Percentiles rank a stretch among this genome's conserved stretches.
These are phyloP conservation scores for Platynereis dumerilii DNA, from an alignment of 2,888 invertebrate genomes.

Conservation along the genomic window DNA sequence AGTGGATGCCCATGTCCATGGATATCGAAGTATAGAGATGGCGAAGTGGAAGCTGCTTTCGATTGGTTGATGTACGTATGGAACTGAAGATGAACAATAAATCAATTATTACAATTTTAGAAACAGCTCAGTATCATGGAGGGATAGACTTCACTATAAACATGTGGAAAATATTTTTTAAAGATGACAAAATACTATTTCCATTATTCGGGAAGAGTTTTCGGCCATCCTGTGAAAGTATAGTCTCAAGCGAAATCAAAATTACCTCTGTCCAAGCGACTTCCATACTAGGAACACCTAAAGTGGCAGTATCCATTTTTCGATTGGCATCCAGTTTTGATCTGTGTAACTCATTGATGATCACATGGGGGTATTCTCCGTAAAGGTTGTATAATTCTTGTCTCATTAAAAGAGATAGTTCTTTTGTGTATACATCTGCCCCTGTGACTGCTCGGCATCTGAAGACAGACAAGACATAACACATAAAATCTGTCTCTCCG, in stretches of 20 bases:
- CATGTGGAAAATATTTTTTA: too few relatives aligned
- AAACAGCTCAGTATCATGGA: too few relatives aligned
- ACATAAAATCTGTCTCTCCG: too few relatives aligned
- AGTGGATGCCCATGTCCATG: conserved; percentile 8
- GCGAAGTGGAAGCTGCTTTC: not conserved
- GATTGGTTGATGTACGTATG: not conserved
- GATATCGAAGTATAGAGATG: conserved; percentile 5
- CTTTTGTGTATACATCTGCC: not conserved
- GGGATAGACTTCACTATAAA: too few relatives aligned
- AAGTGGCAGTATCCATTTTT: conserved; percentile 3
- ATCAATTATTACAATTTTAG: too few relatives aligned
- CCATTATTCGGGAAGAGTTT: too few relatives aligned
- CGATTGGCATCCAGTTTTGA: conserved; percentile 16
- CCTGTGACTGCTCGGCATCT: not conserved
- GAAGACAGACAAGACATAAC: too few relatives aligned
- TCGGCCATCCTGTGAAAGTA: too few relatives aligned
- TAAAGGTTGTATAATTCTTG: not conserved
- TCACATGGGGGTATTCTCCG: conserved; percentile 7
- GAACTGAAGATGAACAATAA: too few relatives aligned
- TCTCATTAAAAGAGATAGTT: not conserved
- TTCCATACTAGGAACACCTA: not conserved
- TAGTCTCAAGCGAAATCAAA: too few relatives aligned
- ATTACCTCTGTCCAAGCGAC: conserved; percentile 11
- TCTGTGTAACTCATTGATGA: conserved; percentile 10
- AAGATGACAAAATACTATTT: too few relatives aligned